phyloP scores from a whole-genome alignment of 2,113 vertebrate species.

The Callorhinus ursinus region DNA sequence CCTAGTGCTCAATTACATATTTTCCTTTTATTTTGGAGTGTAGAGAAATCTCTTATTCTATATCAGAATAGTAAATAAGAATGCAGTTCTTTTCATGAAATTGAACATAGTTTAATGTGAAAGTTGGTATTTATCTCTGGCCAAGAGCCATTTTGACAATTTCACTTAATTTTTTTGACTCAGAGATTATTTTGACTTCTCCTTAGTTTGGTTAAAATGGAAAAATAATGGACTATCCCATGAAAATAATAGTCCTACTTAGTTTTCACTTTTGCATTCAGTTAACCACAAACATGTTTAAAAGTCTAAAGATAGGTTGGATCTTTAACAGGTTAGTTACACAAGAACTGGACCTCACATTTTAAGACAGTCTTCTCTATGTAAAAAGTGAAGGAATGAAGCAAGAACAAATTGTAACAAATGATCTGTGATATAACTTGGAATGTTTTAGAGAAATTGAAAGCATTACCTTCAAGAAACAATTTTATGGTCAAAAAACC shows the following conservation, averaged over 20 bases:
- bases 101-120: not conserved
- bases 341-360: not conserved
- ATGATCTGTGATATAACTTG: not conserved
- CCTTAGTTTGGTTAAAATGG: not conserved
- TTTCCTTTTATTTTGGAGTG: not conserved
- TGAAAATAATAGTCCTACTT: not conserved
- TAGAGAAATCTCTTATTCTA: not conserved
- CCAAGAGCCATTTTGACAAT: not conserved
- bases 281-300: not conserved
- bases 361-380: not conserved
- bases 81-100: not conserved
- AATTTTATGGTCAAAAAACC: not conserved
- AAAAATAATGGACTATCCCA: not conserved
- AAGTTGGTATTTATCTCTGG: not conserved
- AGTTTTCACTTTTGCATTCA: not conserved
- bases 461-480: not conserved
- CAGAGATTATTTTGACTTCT: not conserved
- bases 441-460: not conserved
- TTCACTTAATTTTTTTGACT: not conserved
- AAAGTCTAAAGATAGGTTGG: not conserved
- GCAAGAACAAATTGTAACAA: not conserved
- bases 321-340: not conserved
- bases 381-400: not conserved
- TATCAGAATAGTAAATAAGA: not conserved
- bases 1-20: not conserved